phyloP scores from a whole-genome alignment of 2,113 vertebrate genomes.

The Aptenodytes patagonicus region DNA sequence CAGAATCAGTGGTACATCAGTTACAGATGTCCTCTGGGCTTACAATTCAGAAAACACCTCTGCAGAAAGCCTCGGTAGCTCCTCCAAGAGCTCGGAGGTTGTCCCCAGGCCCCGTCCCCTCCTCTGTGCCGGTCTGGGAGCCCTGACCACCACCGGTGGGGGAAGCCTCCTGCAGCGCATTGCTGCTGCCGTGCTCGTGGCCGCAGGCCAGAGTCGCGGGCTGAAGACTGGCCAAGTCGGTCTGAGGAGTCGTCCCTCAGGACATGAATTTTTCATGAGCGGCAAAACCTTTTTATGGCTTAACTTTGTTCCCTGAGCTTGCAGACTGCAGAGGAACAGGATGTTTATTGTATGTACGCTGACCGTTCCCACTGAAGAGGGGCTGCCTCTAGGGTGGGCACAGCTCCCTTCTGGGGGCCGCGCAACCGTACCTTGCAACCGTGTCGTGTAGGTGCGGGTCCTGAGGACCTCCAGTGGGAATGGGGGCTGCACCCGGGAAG shows the following conservation, averaged over 20 bases:
- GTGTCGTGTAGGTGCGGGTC: not conserved
- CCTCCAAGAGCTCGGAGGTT: not conserved
- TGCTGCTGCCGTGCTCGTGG: not conserved
- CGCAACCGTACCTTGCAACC: fast-evolving
- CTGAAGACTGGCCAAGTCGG: not conserved
- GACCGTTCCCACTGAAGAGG: not conserved
- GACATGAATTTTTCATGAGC: not conserved
- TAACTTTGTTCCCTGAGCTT: not conserved
- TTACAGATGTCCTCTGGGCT: not conserved
- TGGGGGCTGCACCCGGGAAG: not conserved
- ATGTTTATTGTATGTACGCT: not conserved
- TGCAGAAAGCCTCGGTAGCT: not conserved
- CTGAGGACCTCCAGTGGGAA: not conserved
- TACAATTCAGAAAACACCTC: not conserved
- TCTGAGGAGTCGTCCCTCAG: not conserved
- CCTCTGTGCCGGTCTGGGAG: not conserved
- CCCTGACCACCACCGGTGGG: fast-evolving
- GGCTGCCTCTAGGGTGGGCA: not conserved
- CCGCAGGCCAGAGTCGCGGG: fast-evolving
- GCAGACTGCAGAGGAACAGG: not conserved
- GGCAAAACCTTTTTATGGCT: not conserved
- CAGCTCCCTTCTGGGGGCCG: not conserved
- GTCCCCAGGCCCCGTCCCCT: not conserved
- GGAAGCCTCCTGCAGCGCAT: not conserved
- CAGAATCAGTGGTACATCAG: not conserved